Conservation (phyloP, 2,888 invertebrate genomes). For the Neoascia interrupta region DNA sequence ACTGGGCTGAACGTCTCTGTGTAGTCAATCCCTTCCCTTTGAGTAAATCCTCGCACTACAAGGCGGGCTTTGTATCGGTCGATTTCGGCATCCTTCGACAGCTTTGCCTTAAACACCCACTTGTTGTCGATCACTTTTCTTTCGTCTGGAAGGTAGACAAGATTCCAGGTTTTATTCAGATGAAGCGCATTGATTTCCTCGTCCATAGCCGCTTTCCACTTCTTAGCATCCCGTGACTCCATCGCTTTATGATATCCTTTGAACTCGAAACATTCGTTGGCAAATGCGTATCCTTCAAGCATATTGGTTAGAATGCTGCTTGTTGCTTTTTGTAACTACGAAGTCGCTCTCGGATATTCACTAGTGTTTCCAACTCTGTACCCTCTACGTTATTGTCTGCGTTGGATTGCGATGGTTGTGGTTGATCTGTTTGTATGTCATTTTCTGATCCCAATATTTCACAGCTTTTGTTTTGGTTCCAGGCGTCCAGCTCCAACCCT, state of each 20-base stretch:
- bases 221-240: too few species aligned
- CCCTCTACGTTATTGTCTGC: too few species aligned
- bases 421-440: too few species aligned
- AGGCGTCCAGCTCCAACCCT: too few species aligned
- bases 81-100: slow-evolving; percentile 9
- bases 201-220: too few species aligned
- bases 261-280: not conserved
- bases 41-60: slow-evolving; percentile 28
- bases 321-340: not conserved
- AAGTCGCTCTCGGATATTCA: slow-evolving; percentile 1
- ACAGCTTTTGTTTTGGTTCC: too few species aligned
- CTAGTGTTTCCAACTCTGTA: not conserved
- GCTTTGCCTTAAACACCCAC: slow-evolving; percentile 24
- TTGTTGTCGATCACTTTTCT: slow-evolving; percentile 16
- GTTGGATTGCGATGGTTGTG: too few species aligned
- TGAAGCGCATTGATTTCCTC: not conserved
- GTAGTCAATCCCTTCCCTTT: slow-evolving; percentile 11
- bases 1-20: slow-evolving; percentile 12
- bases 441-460: too few species aligned
- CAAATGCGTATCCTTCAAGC: not conserved
- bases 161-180: slow-evolving; percentile 13
- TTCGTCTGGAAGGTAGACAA: slow-evolving; percentile 2
- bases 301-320: too few species aligned
- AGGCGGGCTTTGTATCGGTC: slow-evolving; percentile 20
- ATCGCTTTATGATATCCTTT: too few species aligned